Evolutionary conservation across 1,140 invertebrate species (phyloP).

Genomic region (Drosophila ercepeae): DNA sequence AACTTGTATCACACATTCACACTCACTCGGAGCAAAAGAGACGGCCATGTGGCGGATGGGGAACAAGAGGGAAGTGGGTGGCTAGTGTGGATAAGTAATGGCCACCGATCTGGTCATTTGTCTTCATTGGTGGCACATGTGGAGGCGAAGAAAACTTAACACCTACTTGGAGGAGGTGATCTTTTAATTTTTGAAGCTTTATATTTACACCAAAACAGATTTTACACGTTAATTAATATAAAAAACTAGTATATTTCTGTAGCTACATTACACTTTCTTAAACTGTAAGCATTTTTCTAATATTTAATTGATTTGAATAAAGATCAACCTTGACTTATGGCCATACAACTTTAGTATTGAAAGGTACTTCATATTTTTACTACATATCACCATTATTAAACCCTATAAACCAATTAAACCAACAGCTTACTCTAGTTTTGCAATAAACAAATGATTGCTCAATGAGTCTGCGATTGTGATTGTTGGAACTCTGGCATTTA

Average conservation of each 20-base stretch:
- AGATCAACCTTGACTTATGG: too few relatives aligned
- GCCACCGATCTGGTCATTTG: conserved; percentile 76
- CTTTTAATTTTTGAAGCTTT: too few relatives aligned
- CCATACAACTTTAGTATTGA: too few relatives aligned
- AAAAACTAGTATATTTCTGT: too few relatives aligned
- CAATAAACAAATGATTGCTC: neutral
- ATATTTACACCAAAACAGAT: too few relatives aligned
- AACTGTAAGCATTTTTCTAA: too few relatives aligned
- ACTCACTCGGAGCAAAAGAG: conserved; percentile 25
- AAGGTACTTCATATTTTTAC: too few relatives aligned
- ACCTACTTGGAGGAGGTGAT: conserved; percentile 20
- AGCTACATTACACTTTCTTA: too few relatives aligned
- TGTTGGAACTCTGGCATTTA: conserved; percentile 18
- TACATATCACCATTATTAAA: too few relatives aligned
- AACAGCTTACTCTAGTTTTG: neutral
- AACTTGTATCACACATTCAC: conserved; percentile 40
- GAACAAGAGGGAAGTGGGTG: conserved; percentile 10
- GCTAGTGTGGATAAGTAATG: conserved; percentile 80
- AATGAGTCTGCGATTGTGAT: neutral
- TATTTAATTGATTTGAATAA: neutral
- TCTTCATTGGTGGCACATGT: conserved; percentile 74
- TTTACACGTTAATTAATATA: too few relatives aligned
- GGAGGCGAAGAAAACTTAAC: conserved; percentile 45
- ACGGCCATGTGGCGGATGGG: conserved; percentile 8
- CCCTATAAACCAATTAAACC: too few relatives aligned